These are phyloP conservation scores for Erythrolamprus reginae DNA, from an alignment of 2,113 vertebrate species.

Conservation along the genomic window DNA sequence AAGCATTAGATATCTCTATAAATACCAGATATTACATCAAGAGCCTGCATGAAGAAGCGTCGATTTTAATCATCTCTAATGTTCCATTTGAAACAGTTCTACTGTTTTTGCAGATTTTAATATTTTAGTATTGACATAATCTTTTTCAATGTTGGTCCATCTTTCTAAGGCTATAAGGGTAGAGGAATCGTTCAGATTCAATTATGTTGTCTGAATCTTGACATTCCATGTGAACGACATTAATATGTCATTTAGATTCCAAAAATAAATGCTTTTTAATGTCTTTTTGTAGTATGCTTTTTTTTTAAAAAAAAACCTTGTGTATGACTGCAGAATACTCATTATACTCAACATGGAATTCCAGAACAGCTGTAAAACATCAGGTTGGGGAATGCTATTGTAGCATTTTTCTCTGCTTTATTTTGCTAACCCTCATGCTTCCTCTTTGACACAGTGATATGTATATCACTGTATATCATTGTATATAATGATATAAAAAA, in stretches of 20 bases:
- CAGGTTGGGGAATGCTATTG: not conserved
- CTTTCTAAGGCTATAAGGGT: not conserved
- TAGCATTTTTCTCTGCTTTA: not conserved
- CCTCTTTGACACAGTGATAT: not conserved
- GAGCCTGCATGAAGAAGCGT: not conserved
- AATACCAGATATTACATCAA: not conserved
- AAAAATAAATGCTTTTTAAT: not conserved
- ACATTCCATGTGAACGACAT: not conserved
- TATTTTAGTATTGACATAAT: not conserved
- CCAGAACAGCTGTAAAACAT: not conserved
- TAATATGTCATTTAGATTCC: not conserved
- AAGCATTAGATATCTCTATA: not conserved
- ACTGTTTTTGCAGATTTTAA: too few relatives aligned
- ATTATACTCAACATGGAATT: not conserved
- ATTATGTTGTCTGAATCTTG: not conserved
- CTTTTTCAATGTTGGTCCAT: not conserved
- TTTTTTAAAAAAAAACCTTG: not conserved
- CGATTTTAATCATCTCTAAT: not conserved
- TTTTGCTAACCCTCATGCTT: not conserved
- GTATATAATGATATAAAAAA: not conserved
- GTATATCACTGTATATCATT: not conserved
- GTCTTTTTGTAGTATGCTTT: not conserved
- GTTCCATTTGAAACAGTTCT: not conserved
- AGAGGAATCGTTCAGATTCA: not conserved
- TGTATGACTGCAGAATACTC: not conserved